Percentiles rank a stretch among this genome's conserved stretches.
Evolutionary conservation across 2,797 vertebrate species (phyloP).

Genomic region (Semaprochilodus insignis): DNA sequence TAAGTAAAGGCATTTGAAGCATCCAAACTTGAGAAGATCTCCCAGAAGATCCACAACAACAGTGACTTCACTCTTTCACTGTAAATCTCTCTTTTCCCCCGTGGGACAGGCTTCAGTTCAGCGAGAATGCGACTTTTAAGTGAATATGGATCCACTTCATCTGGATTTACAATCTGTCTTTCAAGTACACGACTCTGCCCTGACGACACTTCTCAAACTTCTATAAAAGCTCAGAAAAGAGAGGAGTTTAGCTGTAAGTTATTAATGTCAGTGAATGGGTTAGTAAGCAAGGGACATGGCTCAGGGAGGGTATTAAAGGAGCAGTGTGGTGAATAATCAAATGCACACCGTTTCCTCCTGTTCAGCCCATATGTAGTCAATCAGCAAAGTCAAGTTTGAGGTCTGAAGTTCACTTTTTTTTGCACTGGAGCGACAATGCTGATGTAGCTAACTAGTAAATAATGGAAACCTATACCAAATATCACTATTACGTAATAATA

Average conservation of each 20-base stretch:
- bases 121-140: constrained; percentile 29
- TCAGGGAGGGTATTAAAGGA: no score
- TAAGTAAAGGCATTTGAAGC: constrained; percentile 65
- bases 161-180: constrained; percentile 24
- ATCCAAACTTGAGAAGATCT: constrained; percentile 74
- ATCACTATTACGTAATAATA: no score
- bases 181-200: background rate
- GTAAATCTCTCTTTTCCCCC: constrained; percentile 61
- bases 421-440: no score
- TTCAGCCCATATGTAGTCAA: no score
- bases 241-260: background rate
- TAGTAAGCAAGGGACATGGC: background rate
- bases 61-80: constrained; percentile 63
- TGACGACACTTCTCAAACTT: background rate
- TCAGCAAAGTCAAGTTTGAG: no score
- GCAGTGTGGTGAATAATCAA: no score
- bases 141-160: constrained; percentile 35
- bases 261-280: background rate
- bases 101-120: constrained; percentile 58
- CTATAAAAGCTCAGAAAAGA: background rate
- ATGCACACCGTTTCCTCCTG: no score
- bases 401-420: no score
- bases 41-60: constrained; percentile 67
- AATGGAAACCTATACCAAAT: no score
- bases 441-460: no score